These are phyloP conservation scores for Potorous gilbertii DNA, from an alignment of 2,797 vertebrate species.

Conservation along the genomic window DNA sequence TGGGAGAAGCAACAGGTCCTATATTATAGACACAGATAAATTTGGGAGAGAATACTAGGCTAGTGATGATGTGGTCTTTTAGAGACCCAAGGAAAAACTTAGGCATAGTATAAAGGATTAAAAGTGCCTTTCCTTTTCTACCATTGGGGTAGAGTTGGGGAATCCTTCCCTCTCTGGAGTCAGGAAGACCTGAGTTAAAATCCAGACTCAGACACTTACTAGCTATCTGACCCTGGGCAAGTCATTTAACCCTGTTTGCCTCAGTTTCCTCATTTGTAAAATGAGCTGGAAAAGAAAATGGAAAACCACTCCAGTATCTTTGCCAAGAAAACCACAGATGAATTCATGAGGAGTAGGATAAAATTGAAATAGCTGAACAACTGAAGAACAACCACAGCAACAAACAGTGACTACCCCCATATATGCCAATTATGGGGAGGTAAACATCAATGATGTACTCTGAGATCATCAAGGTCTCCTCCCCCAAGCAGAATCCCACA, in stretches of 20 bases:
- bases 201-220: no score
- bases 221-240: no score
- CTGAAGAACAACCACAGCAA: not conserved
- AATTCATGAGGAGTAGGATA: not conserved
- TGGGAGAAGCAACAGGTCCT: no score
- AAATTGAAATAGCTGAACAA: not conserved
- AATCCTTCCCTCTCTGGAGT: no score
- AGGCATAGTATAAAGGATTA: no score
- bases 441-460: not conserved
- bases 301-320: not conserved
- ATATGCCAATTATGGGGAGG: not conserved
- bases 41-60: no score
- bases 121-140: no score
- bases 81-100: no score
- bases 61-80: no score
- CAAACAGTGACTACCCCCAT: not conserved
- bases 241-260: not conserved
- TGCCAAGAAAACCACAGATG: not conserved
- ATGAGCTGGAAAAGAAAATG: not conserved
- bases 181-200: no score
- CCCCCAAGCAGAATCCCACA: not conserved
- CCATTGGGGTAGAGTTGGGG: no score
- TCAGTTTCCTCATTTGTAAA: not conserved
- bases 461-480: not conserved
- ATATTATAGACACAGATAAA: no score